Evolutionary conservation across 2,113 vertebrate species (phyloP).

Genomic region (Electrona antarctica): DNA sequence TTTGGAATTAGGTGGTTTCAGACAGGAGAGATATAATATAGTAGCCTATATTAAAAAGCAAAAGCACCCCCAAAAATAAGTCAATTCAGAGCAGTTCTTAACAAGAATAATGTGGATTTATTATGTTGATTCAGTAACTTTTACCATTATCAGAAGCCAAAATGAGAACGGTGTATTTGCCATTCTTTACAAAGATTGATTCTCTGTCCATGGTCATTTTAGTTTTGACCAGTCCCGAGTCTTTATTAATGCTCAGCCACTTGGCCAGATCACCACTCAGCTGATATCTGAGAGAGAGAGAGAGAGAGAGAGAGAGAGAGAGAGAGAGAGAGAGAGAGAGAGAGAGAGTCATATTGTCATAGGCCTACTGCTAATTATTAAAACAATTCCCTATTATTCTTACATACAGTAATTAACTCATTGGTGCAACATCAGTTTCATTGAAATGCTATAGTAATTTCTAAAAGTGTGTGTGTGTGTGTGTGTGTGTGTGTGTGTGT

Average conservation of each 20-base stretch:
- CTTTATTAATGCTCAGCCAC: constrained; percentile 79
- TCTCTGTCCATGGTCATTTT: constrained; percentile 84
- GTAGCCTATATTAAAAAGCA: too few relatives aligned
- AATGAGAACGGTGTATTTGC: constrained; percentile 82
- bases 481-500: not conserved
- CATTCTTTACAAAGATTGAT: constrained; percentile 64
- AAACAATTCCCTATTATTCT: too few relatives aligned
- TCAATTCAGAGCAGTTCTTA: too few relatives aligned
- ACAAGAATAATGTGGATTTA: too few relatives aligned
- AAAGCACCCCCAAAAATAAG: too few relatives aligned
- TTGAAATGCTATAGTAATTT: constrained; percentile 68
- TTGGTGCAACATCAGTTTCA: constrained; percentile 77
- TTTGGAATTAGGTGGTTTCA: too few relatives aligned
- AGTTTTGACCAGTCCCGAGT: constrained; percentile 76
- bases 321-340: too few relatives aligned
- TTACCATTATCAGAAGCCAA: constrained; percentile 84
- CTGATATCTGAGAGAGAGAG: constrained; percentile 73
- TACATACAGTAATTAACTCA: constrained; percentile 13
- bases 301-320: constrained; percentile 6
- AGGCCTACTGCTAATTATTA: too few relatives aligned
- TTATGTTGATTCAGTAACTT: not conserved
- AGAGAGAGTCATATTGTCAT: too few relatives aligned
- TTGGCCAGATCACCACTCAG: constrained; percentile 78
- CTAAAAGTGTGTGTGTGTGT: not conserved
- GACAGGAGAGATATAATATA: too few relatives aligned